Evolutionary conservation across 2,113 vertebrate genomes (phyloP).

Genomic region (Pituophis catenifer): DNA sequence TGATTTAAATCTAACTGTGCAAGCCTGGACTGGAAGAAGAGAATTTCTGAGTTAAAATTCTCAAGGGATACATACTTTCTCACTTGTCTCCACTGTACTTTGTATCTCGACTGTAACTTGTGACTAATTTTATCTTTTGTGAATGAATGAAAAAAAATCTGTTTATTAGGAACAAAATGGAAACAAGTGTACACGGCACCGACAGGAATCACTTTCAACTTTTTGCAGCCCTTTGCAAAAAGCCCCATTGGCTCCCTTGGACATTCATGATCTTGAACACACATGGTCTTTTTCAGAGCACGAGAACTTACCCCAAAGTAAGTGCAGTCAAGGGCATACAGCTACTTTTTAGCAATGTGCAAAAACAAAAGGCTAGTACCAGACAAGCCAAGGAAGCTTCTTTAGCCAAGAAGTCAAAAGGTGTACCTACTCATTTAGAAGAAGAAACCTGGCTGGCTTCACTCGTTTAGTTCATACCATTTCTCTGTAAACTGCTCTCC

Average conservation of each 20-base stretch:
- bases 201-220: background rate
- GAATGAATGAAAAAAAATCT: background rate
- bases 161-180: background rate
- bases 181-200: background rate
- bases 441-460: background rate
- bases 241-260: background rate
- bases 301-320: accelerated
- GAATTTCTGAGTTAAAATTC: background rate
- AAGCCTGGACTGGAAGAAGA: background rate
- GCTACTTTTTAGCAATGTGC: background rate
- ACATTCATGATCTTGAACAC: background rate
- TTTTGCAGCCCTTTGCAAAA: background rate
- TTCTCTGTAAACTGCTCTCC: background rate
- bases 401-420: background rate
- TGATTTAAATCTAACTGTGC: background rate
- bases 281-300: background rate
- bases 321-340: background rate
- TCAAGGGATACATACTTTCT: background rate
- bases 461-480: background rate
- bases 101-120: background rate
- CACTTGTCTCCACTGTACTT: background rate
- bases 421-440: background rate
- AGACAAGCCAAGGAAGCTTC: background rate
- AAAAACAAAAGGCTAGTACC: background rate
- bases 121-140: background rate